These are phyloP conservation scores for Drosophila carrolli DNA, from an alignment of 1,140 invertebrate species.

Conservation along the genomic window DNA sequence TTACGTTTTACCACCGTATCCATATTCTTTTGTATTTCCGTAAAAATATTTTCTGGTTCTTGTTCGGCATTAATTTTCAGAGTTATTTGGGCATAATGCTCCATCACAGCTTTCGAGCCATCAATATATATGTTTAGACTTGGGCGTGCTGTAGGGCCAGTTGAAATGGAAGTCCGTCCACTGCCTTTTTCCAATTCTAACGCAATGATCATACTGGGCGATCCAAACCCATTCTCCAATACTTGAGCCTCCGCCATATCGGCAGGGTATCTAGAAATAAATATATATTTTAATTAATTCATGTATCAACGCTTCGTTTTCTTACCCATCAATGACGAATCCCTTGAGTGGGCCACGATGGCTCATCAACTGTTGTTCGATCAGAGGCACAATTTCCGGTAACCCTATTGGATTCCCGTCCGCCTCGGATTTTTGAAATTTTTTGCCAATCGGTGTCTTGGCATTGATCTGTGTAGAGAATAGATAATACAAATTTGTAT, in stretches of 20 bases:
- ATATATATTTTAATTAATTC: neutral
- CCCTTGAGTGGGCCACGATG: constrained; percentile 8
- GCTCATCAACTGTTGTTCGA: constrained; percentile 16
- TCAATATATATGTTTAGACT: neutral
- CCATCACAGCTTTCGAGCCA: constrained; percentile 9
- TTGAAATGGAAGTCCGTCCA: neutral
- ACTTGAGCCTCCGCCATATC: constrained; percentile 24
- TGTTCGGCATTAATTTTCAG: constrained; percentile 25
- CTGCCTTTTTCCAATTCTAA: constrained; percentile 9
- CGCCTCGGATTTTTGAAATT: neutral
- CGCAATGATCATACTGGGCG: constrained; percentile 35
- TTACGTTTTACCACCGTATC: constrained; percentile 12
- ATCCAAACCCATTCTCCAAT: constrained; percentile 24
- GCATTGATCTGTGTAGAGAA: constrained; percentile 11
- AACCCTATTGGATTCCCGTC: constrained; percentile 5
- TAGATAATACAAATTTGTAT: neutral
- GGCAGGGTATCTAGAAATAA: constrained; percentile 33
- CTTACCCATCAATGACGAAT: constrained; percentile 52
- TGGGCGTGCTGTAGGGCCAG: too few relatives aligned
- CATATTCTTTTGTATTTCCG: constrained; percentile 32
- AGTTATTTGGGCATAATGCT: constrained; percentile 17
- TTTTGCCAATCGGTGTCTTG: neutral
- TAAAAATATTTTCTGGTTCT: constrained; percentile 17
- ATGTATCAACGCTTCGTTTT: neutral
- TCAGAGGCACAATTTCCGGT: constrained; percentile 16